These are phyloP conservation scores for Telmatherina bonti DNA, from an alignment of 2,797 vertebrate genomes.

Conservation along the genomic window DNA sequence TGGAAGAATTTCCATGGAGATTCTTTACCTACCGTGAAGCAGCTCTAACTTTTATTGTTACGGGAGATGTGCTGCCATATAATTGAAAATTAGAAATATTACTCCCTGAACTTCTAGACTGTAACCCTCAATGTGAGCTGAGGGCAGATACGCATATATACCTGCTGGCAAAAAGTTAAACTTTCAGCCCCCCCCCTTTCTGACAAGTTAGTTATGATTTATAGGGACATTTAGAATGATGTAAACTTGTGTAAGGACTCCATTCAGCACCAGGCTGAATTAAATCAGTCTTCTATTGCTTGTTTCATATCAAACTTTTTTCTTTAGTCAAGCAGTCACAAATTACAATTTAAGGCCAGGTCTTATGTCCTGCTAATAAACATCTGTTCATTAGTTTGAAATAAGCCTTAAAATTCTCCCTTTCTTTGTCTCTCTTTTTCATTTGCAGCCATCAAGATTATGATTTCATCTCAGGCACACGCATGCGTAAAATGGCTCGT, in stretches of 20 bases:
- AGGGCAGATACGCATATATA: not conserved
- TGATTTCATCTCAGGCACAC: constrained; percentile 98
- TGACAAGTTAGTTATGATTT: too few species aligned
- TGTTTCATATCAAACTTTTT: too few species aligned
- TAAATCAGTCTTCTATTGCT: too few species aligned
- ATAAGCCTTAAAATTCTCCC: constrained; percentile 10
- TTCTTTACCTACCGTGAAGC: constrained; percentile 38
- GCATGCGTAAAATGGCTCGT: constrained; percentile 96
- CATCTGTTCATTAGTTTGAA: constrained; percentile 38
- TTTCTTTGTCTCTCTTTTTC: not conserved
- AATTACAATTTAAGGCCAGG: not conserved
- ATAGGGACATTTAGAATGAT: too few species aligned
- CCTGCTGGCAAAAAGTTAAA: too few species aligned
- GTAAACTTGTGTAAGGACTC: too few species aligned
- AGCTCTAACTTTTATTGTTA: constrained; percentile 25
- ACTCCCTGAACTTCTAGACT: constrained; percentile 16
- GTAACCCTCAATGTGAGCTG: constrained; percentile 25
- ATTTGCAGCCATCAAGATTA: constrained; percentile 92
- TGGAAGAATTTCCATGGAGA: constrained; percentile 50
- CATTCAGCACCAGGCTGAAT: too few species aligned
- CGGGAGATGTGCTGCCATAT: constrained; percentile 20
- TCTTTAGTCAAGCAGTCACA: too few species aligned
- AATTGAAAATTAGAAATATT: constrained; percentile 33
- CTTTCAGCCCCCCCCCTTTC: too few species aligned
- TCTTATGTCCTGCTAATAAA: constrained; percentile 12